These are phyloP conservation scores for Drosophila lutescens DNA, from an alignment of 2,888 invertebrate genomes.

Conservation along the genomic window DNA sequence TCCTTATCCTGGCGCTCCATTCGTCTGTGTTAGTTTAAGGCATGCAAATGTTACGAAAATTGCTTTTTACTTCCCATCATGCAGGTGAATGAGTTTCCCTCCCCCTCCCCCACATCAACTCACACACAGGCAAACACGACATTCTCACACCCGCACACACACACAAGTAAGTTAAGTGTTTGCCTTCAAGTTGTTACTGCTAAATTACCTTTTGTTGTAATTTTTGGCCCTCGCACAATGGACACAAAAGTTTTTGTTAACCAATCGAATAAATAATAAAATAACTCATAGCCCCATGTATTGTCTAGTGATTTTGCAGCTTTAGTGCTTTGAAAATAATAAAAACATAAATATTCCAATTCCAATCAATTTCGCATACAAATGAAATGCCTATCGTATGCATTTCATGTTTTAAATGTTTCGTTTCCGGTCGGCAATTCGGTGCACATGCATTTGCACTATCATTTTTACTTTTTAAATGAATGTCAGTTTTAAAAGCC, in stretches of 20 bases:
- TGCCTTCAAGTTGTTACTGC: constrained; percentile 75
- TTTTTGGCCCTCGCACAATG: constrained; percentile 60
- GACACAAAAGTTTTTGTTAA: constrained; percentile 24
- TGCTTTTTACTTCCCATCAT: constrained; percentile 73
- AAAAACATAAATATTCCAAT: constrained; percentile 17
- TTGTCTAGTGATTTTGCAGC: not conserved
- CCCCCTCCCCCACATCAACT: constrained; percentile 30
- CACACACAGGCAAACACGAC: constrained; percentile 8
- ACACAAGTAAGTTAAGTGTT: constrained; percentile 71
- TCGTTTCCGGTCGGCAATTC: not conserved
- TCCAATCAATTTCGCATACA: not conserved
- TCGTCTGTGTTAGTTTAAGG: constrained; percentile 70
- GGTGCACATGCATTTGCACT: not conserved
- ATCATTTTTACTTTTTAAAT: not conserved
- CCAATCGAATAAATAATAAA: constrained; percentile 7
- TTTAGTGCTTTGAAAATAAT: not conserved
- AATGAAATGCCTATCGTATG: not conserved
- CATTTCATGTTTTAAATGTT: not conserved
- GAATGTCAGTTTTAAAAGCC: not conserved
- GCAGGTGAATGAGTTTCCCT: constrained; percentile 64
- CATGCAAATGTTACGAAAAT: constrained; percentile 80
- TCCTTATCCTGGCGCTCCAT: constrained; percentile 36
- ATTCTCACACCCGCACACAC: constrained; percentile 25
- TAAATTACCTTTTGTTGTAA: constrained; percentile 77
- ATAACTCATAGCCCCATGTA: constrained; percentile 1